Percentiles rank a stretch among this genome's conserved stretches.
Evolutionary conservation across 2,113 vertebrate genomes (phyloP).

Genomic region (Chitala chitala): DNA sequence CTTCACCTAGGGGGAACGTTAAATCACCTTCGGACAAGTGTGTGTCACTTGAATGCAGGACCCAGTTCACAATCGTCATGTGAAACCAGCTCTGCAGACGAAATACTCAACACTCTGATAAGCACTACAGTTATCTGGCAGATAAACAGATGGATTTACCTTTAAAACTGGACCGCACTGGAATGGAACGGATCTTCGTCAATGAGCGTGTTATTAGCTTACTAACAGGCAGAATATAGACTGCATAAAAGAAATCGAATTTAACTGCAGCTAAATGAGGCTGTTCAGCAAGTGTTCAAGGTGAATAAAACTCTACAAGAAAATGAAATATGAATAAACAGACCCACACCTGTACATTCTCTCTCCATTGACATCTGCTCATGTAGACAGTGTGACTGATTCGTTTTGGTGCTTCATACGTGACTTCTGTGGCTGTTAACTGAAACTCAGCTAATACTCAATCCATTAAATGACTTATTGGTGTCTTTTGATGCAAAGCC

Average conservation of each 20-base stretch:
- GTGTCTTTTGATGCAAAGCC: too few relatives aligned
- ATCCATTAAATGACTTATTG: too few relatives aligned
- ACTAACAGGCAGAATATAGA: not conserved
- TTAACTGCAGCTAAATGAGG: not conserved
- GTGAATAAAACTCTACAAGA: not conserved
- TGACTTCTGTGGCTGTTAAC: not conserved
- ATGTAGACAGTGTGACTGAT: not conserved
- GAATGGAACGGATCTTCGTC: not conserved
- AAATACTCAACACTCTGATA: not conserved
- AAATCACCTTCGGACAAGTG: not conserved
- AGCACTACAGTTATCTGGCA: not conserved
- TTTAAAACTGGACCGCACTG: not conserved
- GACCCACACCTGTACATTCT: not conserved
- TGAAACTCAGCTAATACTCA: not conserved
- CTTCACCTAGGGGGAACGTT: not conserved
- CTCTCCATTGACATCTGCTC: not conserved
- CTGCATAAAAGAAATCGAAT: not conserved
- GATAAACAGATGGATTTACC: not conserved
- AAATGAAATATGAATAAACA: not conserved
- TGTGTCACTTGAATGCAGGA: not conserved
- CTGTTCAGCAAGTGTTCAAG: not conserved
- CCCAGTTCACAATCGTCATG: not conserved
- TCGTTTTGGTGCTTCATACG: not conserved
- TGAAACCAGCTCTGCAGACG: not conserved
- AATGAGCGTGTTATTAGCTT: slow-evolving; percentile 5